A percentile compares a stretch with the other conserved stretches of the same genome.
These are phyloP conservation scores for Nyctereutes procyonoides DNA, from an alignment of 2,113 vertebrate genomes.

Conservation along the genomic window DNA sequence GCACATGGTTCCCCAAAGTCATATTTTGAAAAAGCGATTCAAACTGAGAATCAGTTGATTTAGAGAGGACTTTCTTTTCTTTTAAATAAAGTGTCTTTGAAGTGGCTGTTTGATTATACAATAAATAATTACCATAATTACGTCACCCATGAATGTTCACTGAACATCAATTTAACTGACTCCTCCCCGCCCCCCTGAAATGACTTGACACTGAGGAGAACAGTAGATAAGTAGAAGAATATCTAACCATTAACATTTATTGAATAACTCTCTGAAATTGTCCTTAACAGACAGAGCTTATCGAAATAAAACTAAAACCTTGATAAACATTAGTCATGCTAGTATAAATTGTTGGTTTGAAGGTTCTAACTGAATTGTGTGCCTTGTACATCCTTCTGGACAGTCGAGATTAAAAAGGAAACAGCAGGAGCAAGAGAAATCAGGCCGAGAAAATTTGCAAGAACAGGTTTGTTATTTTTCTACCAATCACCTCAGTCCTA, in stretches of 20 bases:
- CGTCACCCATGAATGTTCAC: background rate
- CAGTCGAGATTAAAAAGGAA: background rate
- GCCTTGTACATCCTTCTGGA: background rate
- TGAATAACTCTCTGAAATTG: slow-evolving; percentile 26
- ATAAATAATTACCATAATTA: background rate
- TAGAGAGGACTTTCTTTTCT: background rate
- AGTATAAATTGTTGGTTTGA: background rate
- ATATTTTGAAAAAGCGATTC: background rate
- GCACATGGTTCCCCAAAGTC: background rate
- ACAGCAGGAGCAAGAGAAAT: background rate
- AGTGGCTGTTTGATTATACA: background rate
- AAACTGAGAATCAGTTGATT: slow-evolving; percentile 1
- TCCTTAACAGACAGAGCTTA: slow-evolving; percentile 60
- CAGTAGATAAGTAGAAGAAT: background rate
- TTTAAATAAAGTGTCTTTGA: background rate
- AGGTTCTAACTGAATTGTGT: background rate
- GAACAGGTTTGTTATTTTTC: background rate
- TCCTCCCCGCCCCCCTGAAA: background rate
- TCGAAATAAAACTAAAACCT: background rate
- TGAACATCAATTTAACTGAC: slow-evolving; percentile 40
- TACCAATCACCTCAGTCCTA: background rate
- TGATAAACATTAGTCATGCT: background rate
- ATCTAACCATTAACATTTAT: slow-evolving; percentile 42
- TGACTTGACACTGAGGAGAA: background rate
- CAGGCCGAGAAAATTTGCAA: background rate